Base-by-base conservation (phyloP, 2,797 vertebrate genomes). In the Sebastes kiyomatsui region DNA sequence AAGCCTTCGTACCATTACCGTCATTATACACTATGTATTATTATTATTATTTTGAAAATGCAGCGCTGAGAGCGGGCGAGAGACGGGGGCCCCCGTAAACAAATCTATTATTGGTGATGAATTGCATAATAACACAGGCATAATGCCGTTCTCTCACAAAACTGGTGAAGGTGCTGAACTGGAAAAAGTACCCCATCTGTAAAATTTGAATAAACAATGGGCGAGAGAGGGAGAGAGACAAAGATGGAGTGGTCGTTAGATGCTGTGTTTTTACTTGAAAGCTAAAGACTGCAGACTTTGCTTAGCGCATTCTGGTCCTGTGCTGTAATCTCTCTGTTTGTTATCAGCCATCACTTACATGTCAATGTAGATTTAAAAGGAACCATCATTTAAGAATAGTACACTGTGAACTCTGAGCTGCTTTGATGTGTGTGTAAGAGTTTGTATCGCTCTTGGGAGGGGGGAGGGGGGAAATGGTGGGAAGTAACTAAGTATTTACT, bases 81-180 rank as follows among this genome's bases (percentile, higher is more conserved):
- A 92, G 94, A 95, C 90, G 91, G 91, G 90, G 90, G 90, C 87
- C 86, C 94, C 94, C 94, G 94, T 96, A 96, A 96, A 96, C 95
- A 96, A 96, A 96, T 96, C 96, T 96, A 96, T 96, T 96, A 96
- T 96, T 96, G 95, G 95, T 96, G 96, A 96, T 96, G 96, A 96
- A 96, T 96, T 96, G 95, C 95, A 96, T 96, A 96, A 96, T 96
- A 96, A 96, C 94, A 93, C 94, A 85, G 92, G 94, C 95, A 95
- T 96, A 96, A 96, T 96, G 95, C 95, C 93, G 93, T 94, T 96
- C 95, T 94, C 94, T 94, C 94, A 92, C 94, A 93, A 95, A 96
- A 95, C 94, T 94, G 94, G 95, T 92, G 95, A 95, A 96, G 95
- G 95, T 96, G 95, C 94, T 95, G 95, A 96, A 96, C 95, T 96